Base-by-base conservation (phyloP, 2,888 invertebrate species). In the Meghimatium bilineatum region DNA sequence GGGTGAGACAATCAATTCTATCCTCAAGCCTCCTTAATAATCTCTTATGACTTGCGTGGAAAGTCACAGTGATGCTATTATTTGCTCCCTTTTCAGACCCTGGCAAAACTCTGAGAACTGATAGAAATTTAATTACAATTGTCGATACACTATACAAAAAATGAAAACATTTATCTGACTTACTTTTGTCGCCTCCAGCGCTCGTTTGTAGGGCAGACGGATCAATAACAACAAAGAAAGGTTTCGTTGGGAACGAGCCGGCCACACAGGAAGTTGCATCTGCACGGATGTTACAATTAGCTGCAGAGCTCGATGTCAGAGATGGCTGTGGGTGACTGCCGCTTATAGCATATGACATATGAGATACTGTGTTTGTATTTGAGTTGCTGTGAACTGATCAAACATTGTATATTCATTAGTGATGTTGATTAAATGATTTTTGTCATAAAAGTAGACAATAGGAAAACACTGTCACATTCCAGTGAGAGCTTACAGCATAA, bases 161-260 rank as follows among this genome's bases (percentile, higher is more conserved):
- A n/a, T 36, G 5, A 32, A 34, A 32, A 66, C 32, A 66, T 32
- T 66, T 12, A 17, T 29, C 26, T 20, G 1, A 71, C 83, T 72
- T 63, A 83, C 83, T 83, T 17, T 56, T 67, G 26, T 72, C 77
- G n/a, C 78, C 83, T 26, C 75, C 67, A 32, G 5, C 60, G 52
- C n/a, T 49, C 29, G 49, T n/a, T 38, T 79, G 84, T 44, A 84
- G 49, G 34, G 66, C 44, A 17, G 74, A 14, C n/a, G 84, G 67
- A n/a, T 84, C 80, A n/a, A 84, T 32, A 12, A 84, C 72, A 12
- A 84, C 66, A 56, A 84, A 71, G 60, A 84, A 79, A 56, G 80
- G 84, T n/a, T 71, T 79, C 14, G 83, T 32, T 32, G 83, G 52
- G 17, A 56, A 23, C 10, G 52, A n/a, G 56, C 5, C 26, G 52